Evolutionary conservation across 2,797 vertebrate species (phyloP).

Genomic region (Syndactyla subalaris): DNA sequence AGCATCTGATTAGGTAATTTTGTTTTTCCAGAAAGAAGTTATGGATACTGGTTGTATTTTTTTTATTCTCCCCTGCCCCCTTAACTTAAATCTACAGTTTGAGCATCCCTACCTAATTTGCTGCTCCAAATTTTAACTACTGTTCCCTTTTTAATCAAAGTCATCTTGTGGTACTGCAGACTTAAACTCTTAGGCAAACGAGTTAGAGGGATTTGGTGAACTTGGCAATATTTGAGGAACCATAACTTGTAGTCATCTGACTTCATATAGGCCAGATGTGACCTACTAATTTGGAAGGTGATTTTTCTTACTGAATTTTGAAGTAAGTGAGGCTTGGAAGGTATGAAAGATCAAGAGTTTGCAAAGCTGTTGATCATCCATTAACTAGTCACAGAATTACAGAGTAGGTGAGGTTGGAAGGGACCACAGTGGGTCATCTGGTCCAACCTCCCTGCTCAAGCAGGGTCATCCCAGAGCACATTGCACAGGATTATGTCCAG

Average conservation of each 20-base stretch:
- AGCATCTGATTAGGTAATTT: neutral
- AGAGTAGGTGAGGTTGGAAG: neutral
- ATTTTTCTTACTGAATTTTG: neutral
- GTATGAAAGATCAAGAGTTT: neutral
- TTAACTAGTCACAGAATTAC: neutral
- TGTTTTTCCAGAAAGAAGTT: neutral
- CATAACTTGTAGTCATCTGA: neutral
- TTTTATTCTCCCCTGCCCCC: neutral
- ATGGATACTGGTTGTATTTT: neutral
- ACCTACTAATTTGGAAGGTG: neutral
- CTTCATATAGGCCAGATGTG: neutral
- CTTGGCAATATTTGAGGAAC: neutral
- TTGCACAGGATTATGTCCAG: neutral
- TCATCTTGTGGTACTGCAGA: neutral
- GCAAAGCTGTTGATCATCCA: accelerated
- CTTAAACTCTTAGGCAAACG: neutral
- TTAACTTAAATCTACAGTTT: neutral
- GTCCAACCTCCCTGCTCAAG: neutral
- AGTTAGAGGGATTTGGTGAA: neutral
- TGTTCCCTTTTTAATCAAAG: neutral
- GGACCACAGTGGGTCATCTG: neutral
- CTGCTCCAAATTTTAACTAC: neutral
- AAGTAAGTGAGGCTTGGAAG: neutral
- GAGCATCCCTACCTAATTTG: neutral
- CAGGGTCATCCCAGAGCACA: neutral